Evolutionary conservation across 2,888 invertebrate genomes (phyloP).

Genomic region (Oscheius sp.): DNA sequence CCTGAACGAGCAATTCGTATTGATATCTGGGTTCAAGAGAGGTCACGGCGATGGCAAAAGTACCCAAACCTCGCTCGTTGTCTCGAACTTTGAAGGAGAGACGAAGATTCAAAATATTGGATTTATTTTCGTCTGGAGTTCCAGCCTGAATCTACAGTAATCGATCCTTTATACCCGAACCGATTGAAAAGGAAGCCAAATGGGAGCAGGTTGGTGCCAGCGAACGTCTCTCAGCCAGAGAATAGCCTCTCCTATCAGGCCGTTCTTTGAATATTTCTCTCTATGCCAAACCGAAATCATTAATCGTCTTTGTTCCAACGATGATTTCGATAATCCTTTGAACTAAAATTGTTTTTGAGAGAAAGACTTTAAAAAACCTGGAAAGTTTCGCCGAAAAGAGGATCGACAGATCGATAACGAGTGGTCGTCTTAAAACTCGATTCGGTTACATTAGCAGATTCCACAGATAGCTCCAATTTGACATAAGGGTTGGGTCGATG

Average conservation of each 20-base stretch:
- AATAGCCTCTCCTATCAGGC: slow-evolving; percentile 20
- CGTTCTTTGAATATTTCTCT: not conserved
- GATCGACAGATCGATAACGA: slow-evolving; percentile 7
- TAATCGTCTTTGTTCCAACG: slow-evolving; percentile 12
- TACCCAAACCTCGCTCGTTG: slow-evolving; percentile 17
- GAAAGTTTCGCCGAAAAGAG: slow-evolving; percentile 20
- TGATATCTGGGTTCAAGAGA: not conserved
- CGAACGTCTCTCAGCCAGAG: slow-evolving; percentile 18
- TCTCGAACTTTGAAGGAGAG: slow-evolving; percentile 13
- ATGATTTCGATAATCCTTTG: slow-evolving; percentile 7
- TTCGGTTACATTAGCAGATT: not conserved
- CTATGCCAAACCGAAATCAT: slow-evolving; percentile 21
- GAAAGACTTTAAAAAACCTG: not conserved
- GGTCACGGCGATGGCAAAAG: not conserved
- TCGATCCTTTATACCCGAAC: not conserved
- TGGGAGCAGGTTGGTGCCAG: slow-evolving; percentile 17
- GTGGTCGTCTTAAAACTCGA: slow-evolving; percentile 5
- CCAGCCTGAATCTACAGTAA: not conserved
- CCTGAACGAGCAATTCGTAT: slow-evolving; percentile 1
- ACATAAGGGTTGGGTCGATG: slow-evolving; percentile 29
- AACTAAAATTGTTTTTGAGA: not conserved
- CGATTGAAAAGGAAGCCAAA: slow-evolving; percentile 7
- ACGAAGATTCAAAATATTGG: not conserved
- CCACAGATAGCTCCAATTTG: slow-evolving; percentile 1
- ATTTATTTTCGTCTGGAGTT: not conserved